Base-by-base conservation (phyloP, 2,888 invertebrate genomes). In the Autographa pulchrina region DNA sequence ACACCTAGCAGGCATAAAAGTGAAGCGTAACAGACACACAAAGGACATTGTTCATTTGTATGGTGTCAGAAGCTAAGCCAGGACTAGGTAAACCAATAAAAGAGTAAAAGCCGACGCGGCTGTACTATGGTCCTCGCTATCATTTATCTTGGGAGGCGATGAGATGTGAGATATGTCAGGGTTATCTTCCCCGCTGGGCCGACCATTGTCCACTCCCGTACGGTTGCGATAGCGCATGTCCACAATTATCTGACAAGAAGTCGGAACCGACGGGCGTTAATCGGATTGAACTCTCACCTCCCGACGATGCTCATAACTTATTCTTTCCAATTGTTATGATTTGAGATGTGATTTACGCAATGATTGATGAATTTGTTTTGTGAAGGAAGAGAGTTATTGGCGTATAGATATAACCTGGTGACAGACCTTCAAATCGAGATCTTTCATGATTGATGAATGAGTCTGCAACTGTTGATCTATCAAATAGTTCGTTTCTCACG, bases 21-120 rank as follows among this genome's bases (percentile, higher is more conserved):
- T 85, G 86, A 88, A 89, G 85, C 83, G 69, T 86, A 88, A 90
- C 85, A 84, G 89, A 89, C 89, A 90, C 87, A 92, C 92, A 91
- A 91, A 92, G 90, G 90, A 89, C 91, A 93, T 93, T 92, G 91
- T 91, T 92, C 92, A 93, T 93, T 92, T 91, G 89, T 92, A 90
- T 89, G 85, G 82, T 86, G 91, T 92, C 92, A 91, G 87, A 83
- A 79, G 79, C 68, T 74, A 78, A 81, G 65, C 60, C 62, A 68
- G 65, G 78, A 83, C 81, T 85, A 84, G 80, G 86, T 84, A 81
- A 83, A 84, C 84, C 80, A 81, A 82, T 85, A 85, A 82, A 79
- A 82, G 76, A 80, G 78, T 80, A 75, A 78, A 80, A 76, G 81
- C 80, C 77, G 82, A 80, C 74, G 78, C 74, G 79, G 61, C 68